Evolutionary conservation across 2,888 invertebrate genomes (phyloP).

Genomic region (Drosophila melanocephala): DNA sequence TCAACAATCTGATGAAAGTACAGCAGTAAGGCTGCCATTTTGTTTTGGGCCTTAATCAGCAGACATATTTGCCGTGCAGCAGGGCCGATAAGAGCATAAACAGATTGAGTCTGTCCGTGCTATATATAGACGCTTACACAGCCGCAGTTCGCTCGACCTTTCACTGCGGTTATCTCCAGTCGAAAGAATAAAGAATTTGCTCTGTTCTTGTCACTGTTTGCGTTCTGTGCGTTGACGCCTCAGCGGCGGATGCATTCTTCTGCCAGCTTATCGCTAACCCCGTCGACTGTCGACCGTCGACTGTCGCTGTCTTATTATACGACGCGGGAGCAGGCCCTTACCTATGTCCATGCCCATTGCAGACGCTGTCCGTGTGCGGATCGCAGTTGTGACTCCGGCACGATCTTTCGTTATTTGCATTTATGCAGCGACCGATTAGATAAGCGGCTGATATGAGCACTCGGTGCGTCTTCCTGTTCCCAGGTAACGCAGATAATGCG

Average conservation of each 20-base stretch:
- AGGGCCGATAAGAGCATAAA: slow-evolving; percentile 61
- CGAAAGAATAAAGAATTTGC: slow-evolving; percentile 76
- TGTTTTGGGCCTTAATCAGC: slow-evolving; percentile 65
- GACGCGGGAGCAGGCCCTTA: slow-evolving; percentile 21
- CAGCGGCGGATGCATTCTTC: slow-evolving; percentile 70
- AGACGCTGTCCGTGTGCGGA: slow-evolving; percentile 25
- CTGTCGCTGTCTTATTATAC: slow-evolving; percentile 59
- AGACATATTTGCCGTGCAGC: slow-evolving; percentile 52
- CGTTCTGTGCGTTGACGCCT: slow-evolving; percentile 53
- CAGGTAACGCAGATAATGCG: slow-evolving; percentile 66
- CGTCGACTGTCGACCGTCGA: slow-evolving; percentile 33
- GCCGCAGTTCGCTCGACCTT: slow-evolving; percentile 45
- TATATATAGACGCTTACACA: slow-evolving; percentile 60
- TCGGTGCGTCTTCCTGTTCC: slow-evolving; percentile 75
- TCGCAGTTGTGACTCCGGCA: slow-evolving; percentile 42
- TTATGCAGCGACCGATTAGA: slow-evolving; percentile 81
- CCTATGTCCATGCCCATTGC: slow-evolving; percentile 5
- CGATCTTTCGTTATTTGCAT: slow-evolving; percentile 82
- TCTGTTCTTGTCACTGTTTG: slow-evolving; percentile 77
- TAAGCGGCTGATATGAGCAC: slow-evolving; percentile 66
- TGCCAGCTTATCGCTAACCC: slow-evolving; percentile 62
- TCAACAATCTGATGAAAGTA: slow-evolving; percentile 61
- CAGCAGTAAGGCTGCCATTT: slow-evolving; percentile 60
- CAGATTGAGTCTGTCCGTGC: slow-evolving; percentile 61
- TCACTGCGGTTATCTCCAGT: slow-evolving; percentile 41